Evolutionary conservation across 2,797 vertebrate species (phyloP).

Genomic region (Halcyon chelicuti): DNA sequence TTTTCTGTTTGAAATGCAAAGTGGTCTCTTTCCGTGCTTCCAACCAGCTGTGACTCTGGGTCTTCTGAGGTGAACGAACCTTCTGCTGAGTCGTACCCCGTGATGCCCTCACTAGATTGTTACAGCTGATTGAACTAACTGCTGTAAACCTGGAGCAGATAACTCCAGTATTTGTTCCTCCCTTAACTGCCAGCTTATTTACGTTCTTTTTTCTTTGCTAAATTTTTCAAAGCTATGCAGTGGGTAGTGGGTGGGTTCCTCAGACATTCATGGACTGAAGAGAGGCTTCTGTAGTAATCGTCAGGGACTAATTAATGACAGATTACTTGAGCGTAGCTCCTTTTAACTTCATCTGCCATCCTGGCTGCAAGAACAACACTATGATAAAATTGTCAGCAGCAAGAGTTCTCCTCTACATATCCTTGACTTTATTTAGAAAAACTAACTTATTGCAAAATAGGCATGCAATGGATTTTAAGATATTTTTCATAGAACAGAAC

Average conservation of each 20-base stretch:
- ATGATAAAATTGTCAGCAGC: background rate
- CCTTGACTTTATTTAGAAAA: background rate
- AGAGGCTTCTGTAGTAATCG: background rate
- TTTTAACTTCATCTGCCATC: background rate
- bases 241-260: background rate
- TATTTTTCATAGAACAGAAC: background rate
- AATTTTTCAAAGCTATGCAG: background rate
- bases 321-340: background rate
- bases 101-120: background rate
- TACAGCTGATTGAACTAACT: fast-evolving
- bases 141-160: background rate
- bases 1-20: background rate
- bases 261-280: background rate
- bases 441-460: background rate
- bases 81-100: background rate
- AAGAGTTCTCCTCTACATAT: background rate
- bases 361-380: background rate
- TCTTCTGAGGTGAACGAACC: background rate
- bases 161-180: background rate
- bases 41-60: background rate
- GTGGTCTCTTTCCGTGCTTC: background rate
- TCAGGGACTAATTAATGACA: background rate
- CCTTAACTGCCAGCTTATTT: background rate
- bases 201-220: background rate
- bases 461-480: background rate